phyloP scores from a whole-genome alignment of 2,888 invertebrate genomes.

The Callosobruchus maculatus region DNA sequence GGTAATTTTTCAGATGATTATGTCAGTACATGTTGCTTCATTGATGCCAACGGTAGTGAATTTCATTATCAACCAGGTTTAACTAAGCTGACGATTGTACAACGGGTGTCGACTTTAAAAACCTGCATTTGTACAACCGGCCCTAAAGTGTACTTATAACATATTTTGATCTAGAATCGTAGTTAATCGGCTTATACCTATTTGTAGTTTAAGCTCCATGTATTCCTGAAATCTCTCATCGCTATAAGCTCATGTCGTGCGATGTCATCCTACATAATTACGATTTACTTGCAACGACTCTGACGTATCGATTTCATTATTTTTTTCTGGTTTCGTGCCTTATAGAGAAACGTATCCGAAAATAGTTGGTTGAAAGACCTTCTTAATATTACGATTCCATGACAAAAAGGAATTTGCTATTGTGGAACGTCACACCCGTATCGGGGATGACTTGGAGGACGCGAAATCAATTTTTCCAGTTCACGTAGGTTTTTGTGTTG shows the following conservation, averaged over 20 bases:
- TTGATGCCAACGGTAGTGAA: too few species aligned
- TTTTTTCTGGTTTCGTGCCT: neutral
- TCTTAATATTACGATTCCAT: constrained; percentile 16
- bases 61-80: too few species aligned
- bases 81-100: too few species aligned
- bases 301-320: neutral
- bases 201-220: too few species aligned
- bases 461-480: neutral
- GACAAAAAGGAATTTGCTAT: constrained; percentile 12
- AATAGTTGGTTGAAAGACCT: constrained; percentile 5
- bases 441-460: neutral
- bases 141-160: too few species aligned
- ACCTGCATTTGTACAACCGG: too few species aligned
- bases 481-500: neutral
- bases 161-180: too few species aligned
- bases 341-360: neutral
- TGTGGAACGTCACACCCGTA: neutral
- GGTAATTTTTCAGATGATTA: too few species aligned
- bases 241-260: neutral
- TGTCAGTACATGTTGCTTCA: too few species aligned
- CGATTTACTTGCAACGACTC: neutral
- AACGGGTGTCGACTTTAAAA: too few species aligned
- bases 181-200: too few species aligned
- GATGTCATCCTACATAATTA: neutral
- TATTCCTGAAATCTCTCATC: too few species aligned